Base-by-base conservation (phyloP, 2,888 invertebrate species). In the Lepidocyrtinus sp. region DNA sequence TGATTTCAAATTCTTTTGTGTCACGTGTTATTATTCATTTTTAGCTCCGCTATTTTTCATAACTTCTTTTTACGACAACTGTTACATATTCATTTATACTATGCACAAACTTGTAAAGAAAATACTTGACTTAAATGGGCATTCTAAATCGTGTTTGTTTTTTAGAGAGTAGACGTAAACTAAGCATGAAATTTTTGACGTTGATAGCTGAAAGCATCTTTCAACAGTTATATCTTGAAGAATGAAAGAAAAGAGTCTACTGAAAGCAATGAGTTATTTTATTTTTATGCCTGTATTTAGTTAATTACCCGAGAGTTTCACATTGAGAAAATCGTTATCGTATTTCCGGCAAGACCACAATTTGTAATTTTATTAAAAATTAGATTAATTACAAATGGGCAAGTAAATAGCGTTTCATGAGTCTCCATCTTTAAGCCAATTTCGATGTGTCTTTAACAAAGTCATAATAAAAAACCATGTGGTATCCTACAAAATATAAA, bases 1-100 rank as follows among this genome's bases (percentile, higher is more conserved):
- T 81, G 82, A 76, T 82, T 74, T 75, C 55, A 69, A 36, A 79
- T 82, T 81, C 83, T 80, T 81, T 85, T 85, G 79, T 83, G 85
- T 84, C 85, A 85, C 85, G 85, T 84, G 85, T 82, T 82, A 79
- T 82, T 82, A 79, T 75, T 82, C 79, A 82, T 9, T 15, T 27
- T 55, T n/a, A 65, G 3, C 55, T n/a, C 21, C 21, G 62, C 68
- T 63, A 68, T 68, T 67, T 36, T 46, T 75, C 65, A 71, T 71
- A 63, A 36, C 19, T 84, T 83, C 81, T 83, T 82, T 85, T 63
- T 70, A 17, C 9, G 36, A 65, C 77, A 65, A 77, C 59, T 71
- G 59, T 59, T 25, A 65, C 24, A 59, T 67, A 70, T 76, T 76
- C 70, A 61, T 71, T 25, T 45, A 64, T 77, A 71, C 71, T 61